Evolutionary conservation across 2,113 vertebrate genomes (phyloP).

Genomic region (Pseudorhombus dupliciocellatus): DNA sequence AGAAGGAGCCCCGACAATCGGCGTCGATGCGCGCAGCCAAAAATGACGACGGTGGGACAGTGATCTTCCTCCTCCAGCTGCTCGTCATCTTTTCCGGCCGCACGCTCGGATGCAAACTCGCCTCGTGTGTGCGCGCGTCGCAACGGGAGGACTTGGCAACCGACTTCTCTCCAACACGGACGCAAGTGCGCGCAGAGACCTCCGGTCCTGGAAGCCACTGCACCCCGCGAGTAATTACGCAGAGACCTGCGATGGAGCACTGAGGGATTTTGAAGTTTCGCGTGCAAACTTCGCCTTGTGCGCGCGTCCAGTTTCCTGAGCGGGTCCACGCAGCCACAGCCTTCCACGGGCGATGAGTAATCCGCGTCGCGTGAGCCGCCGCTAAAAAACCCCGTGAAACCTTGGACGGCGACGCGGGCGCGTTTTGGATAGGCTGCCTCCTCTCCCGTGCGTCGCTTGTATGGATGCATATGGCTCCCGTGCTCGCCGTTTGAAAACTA

Average conservation of each 20-base stretch:
- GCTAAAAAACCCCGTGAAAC: slow-evolving; percentile 54
- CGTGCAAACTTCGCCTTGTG: neutral
- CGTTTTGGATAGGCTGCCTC: slow-evolving; percentile 61
- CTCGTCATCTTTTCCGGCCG: slow-evolving; percentile 50
- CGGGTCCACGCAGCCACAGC: slow-evolving; percentile 51
- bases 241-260: slow-evolving; percentile 41
- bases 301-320: slow-evolving; percentile 3
- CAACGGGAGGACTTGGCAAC: slow-evolving; percentile 54
- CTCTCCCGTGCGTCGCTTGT: slow-evolving; percentile 14
- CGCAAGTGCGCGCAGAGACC: slow-evolving; percentile 52
- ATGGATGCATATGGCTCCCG: slow-evolving; percentile 56
- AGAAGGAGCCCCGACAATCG: slow-evolving; percentile 39
- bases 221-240: slow-evolving; percentile 57
- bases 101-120: slow-evolving; percentile 62
- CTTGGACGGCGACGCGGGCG: slow-evolving; percentile 68
- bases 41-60: slow-evolving; percentile 68
- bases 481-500: slow-evolving; percentile 35
- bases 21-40: slow-evolving; percentile 68
- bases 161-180: slow-evolving; percentile 48
- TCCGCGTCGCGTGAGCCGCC: slow-evolving; percentile 67
- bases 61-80: slow-evolving; percentile 51
- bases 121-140: slow-evolving; percentile 48
- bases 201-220: slow-evolving; percentile 35
- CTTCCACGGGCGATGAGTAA: slow-evolving; percentile 61
- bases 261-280: slow-evolving; percentile 60